These are phyloP conservation scores for Smittia sp. DNA, from an alignment of 2,888 invertebrate genomes.

Conservation along the genomic window DNA sequence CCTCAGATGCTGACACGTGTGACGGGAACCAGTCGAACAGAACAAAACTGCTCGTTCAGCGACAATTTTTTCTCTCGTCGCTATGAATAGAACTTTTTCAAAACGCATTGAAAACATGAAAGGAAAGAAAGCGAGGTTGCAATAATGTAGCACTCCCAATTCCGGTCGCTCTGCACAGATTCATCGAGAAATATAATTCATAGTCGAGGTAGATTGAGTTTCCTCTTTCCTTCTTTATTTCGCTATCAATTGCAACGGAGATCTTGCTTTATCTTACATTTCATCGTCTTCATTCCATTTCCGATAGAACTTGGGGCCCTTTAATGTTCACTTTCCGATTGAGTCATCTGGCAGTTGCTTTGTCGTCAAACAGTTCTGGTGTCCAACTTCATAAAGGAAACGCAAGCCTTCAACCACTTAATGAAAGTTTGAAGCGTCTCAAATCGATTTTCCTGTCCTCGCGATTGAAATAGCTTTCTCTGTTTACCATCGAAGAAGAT, in stretches of 20 bases:
- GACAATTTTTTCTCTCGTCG: slow-evolving; percentile 1
- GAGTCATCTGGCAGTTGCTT: no score
- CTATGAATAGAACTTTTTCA: neutral
- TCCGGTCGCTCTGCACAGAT: slow-evolving; percentile 32
- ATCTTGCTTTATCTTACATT: no score
- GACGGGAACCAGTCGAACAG: neutral
- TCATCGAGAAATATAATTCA: slow-evolving; percentile 26
- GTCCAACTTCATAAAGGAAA: no score
- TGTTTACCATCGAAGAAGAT: no score
- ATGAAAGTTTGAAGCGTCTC: neutral
- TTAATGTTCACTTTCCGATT: no score
- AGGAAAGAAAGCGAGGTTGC: slow-evolving; percentile 34
- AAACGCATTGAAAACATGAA: slow-evolving; percentile 24
- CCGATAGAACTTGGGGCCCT: no score
- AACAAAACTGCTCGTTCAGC: slow-evolving; percentile 9
- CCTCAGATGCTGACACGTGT: neutral
- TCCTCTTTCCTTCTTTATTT: slow-evolving; percentile 25
- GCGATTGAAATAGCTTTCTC: no score
- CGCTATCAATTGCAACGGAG: neutral
- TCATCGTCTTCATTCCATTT: no score
- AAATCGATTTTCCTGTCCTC: neutral
- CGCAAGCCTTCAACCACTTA: neutral
- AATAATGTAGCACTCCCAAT: slow-evolving; percentile 39
- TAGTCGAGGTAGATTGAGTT: slow-evolving; percentile 24
- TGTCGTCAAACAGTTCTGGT: no score